phyloP scores from a whole-genome alignment of 2,797 vertebrate species.

The Toxotes lorentzi region DNA sequence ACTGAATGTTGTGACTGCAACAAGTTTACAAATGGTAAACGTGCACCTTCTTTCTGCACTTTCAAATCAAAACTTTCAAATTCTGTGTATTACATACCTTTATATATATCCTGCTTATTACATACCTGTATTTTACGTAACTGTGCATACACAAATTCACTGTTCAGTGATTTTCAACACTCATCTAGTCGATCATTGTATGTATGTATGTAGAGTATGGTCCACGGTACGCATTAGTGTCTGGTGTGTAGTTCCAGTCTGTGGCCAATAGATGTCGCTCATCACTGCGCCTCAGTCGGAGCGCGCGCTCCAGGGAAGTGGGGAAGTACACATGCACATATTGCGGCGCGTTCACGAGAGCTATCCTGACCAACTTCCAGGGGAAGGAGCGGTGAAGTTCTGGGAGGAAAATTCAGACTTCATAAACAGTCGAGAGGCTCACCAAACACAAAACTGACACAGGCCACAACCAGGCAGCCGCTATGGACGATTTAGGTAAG shows the following conservation, averaged over 20 bases:
- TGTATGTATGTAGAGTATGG: too few species aligned
- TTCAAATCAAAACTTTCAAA: neutral
- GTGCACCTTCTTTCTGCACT: neutral
- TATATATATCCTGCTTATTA: neutral
- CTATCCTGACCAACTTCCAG: slow-evolving; percentile 60
- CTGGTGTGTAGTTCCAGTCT: neutral
- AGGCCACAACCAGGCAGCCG: slow-evolving; percentile 34
- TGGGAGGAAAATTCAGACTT: slow-evolving; percentile 51
- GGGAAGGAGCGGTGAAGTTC: slow-evolving; percentile 60
- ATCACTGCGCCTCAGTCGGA: too few species aligned
- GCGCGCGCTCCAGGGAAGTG: slow-evolving; percentile 57
- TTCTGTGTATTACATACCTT: neutral
- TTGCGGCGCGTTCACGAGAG: slow-evolving; percentile 66
- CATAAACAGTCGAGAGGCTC: neutral
- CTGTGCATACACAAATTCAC: neutral
- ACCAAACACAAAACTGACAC: neutral
- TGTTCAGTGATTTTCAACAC: neutral
- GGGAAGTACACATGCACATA: slow-evolving; percentile 59
- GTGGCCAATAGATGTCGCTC: slow-evolving; percentile 67
- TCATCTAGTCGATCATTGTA: too few species aligned
- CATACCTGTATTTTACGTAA: neutral
- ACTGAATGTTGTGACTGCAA: neutral
- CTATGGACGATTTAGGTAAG: slow-evolving; percentile 87
- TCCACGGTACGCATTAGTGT: too few species aligned
- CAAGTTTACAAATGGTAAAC: neutral